phyloP scores from a whole-genome alignment of 2,888 invertebrate species.

The Bedellia somnulentella region DNA sequence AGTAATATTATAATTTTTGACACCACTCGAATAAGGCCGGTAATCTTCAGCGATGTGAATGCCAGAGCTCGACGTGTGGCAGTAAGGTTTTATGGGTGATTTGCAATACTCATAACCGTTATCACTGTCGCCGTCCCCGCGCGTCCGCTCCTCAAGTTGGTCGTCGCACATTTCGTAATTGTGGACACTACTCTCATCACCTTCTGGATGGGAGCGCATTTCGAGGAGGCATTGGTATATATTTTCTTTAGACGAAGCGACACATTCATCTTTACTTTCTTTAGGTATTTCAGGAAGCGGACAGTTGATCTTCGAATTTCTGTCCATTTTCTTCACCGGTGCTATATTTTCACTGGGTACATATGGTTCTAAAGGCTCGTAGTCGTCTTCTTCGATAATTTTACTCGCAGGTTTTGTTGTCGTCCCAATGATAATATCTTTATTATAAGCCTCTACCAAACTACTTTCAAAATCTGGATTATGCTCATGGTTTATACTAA shows the following conservation, averaged over 20 bases:
- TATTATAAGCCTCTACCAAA: slow-evolving; percentile 46
- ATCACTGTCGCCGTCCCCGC: slow-evolving; percentile 49
- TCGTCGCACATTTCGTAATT: slow-evolving; percentile 55
- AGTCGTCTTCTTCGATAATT: slow-evolving; percentile 36
- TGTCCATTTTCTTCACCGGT: slow-evolving; percentile 24
- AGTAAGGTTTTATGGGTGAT: slow-evolving; percentile 44
- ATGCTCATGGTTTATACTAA: slow-evolving; percentile 11
- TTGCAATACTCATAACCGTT: slow-evolving; percentile 56
- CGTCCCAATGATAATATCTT: slow-evolving; percentile 36
- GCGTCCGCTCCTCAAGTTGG: slow-evolving; percentile 39
- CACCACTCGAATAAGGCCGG: slow-evolving; percentile 25
- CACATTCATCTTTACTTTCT: slow-evolving; percentile 10
- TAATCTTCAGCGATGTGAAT: slow-evolving; percentile 59
- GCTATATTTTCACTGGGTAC: slow-evolving; percentile 29
- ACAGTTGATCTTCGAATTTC: slow-evolving; percentile 43
- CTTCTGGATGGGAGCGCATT: slow-evolving; percentile 51
- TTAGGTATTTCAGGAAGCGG: slow-evolving; percentile 54
- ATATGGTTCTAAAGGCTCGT: slow-evolving; percentile 44
- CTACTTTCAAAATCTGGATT: slow-evolving; percentile 45
- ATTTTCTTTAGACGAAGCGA: slow-evolving; percentile 23
- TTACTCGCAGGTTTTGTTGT: slow-evolving; percentile 32
- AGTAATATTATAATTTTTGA: slow-evolving; percentile 35
- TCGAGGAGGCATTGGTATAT: slow-evolving; percentile 49
- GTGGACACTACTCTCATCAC: slow-evolving; percentile 50
- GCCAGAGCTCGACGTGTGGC: slow-evolving; percentile 38